These are phyloP conservation scores for Harpegnathos saltator DNA, from an alignment of 1,140 invertebrate species.

Conservation along the genomic window DNA sequence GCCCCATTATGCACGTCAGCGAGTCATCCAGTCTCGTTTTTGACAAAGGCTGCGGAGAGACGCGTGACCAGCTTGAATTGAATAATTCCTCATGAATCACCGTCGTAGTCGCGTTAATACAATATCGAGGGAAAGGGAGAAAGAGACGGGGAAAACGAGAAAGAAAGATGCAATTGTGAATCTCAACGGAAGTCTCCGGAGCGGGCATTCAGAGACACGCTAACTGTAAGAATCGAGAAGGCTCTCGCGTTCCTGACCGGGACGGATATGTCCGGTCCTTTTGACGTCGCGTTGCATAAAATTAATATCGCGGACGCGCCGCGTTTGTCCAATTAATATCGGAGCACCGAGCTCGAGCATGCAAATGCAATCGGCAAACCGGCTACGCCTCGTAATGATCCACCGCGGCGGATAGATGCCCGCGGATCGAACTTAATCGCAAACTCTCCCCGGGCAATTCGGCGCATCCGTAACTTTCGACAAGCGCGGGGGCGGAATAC, in stretches of 20 bases:
- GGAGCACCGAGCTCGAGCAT: constrained; percentile 5
- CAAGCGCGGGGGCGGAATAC: constrained; percentile 60
- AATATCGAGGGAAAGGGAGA: too few relatives aligned
- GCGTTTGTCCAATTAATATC: constrained; percentile 41
- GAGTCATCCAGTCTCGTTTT: not conserved
- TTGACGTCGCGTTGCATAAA: constrained; percentile 37
- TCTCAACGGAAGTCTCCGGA: not conserved
- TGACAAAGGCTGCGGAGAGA: not conserved
- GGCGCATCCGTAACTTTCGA: constrained; percentile 72
- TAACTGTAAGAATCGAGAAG: too few relatives aligned
- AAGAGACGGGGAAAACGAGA: not conserved
- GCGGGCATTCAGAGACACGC: too few relatives aligned
- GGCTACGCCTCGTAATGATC: constrained; percentile 44
- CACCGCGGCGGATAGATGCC: constrained; percentile 43
- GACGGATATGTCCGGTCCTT: not conserved
- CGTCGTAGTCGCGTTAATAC: not conserved
- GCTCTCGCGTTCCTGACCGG: too few relatives aligned
- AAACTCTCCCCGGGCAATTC: constrained; percentile 61
- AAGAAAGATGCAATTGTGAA: constrained; percentile 5
- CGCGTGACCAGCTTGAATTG: not conserved
- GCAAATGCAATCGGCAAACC: constrained; percentile 35
- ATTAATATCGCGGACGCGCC: not conserved
- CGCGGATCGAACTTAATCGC: constrained; percentile 64
- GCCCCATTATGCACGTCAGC: not conserved
- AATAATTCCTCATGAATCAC: not conserved